Evolutionary conservation across 2,888 invertebrate species (phyloP), one percentile per base, ranked within the genome.

Genomic region (Drosophila subsilvestris): DNA sequence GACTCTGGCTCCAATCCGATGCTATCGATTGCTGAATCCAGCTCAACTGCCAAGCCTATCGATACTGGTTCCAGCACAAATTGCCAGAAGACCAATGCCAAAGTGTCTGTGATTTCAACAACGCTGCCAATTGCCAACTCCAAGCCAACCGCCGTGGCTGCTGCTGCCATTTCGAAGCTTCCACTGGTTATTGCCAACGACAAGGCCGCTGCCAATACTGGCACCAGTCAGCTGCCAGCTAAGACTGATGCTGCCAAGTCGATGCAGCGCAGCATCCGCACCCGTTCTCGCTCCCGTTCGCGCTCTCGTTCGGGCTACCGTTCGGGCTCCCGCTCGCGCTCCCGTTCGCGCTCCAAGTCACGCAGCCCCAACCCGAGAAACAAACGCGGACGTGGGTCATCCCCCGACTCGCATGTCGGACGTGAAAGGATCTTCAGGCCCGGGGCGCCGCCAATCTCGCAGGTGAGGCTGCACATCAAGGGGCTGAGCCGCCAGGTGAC

Each of bases 401-500:
- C 37, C 1, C 37, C 37, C 7, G n/a, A 2, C 7, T 37, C 37
- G 7, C 7, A 6, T 7, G 0, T 7, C 7, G 2, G n/a, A 0
- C 37, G 37, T n/a, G n/a, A 14, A 7, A n/a, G 14, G 2, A 7
- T 0, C 7, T n/a, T 7, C 37, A 1, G 7, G 14, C 2, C 37
- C 1, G 37, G 37, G n/a, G 37, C 37, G 6, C 37, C 37, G n/a
- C n/a, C 37, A 0, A 37, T 37, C 37, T 14, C 37, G 7, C 2
- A 37, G 14, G 67, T 25, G 20, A 49, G 81, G 3, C 60, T 82
- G 45, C 85, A 82, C 50, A 75, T 82, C 42, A 74, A 65, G 47
- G 79, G 85, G 0, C 56, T 82, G 12, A 61, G 70, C 0, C 75
- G 59, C 0, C 63, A 67, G 22, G 87, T 82, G 48, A 79, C 77